Conservation (phyloP, 2,888 invertebrate species). For the Nudaria mundana region DNA sequence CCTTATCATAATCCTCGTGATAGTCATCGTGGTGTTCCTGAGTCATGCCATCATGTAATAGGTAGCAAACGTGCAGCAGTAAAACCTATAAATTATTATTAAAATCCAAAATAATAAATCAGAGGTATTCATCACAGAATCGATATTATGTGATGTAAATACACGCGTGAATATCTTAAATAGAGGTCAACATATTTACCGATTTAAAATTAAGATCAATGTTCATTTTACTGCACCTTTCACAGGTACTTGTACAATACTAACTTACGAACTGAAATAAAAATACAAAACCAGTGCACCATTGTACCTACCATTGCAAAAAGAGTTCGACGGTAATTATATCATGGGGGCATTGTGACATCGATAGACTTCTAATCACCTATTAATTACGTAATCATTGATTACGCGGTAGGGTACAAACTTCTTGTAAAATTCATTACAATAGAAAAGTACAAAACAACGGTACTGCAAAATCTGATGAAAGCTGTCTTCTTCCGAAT, state of each 20-base stretch:
- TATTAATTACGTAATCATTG: too few relatives aligned
- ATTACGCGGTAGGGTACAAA: too few relatives aligned
- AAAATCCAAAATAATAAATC: too few relatives aligned
- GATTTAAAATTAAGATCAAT: conserved; percentile 1
- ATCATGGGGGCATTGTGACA: background rate
- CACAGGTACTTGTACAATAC: conserved; percentile 4
- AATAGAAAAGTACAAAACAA: too few relatives aligned
- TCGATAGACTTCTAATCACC: too few relatives aligned
- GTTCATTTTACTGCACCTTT: background rate
- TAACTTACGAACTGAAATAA: background rate
- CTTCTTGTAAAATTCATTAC: too few relatives aligned
- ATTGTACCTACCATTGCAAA: background rate
- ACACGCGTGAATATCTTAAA: background rate
- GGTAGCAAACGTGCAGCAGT: background rate
- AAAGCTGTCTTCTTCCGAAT: too few relatives aligned
- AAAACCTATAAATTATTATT: background rate
- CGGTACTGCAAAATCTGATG: too few relatives aligned
- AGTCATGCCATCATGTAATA: conserved; percentile 6
- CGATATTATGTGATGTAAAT: too few relatives aligned
- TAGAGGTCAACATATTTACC: background rate
- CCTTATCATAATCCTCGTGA: background rate
- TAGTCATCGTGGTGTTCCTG: background rate
- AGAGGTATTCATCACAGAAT: too few relatives aligned
- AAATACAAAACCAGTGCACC: background rate
- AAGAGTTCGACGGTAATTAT: background rate